Percentiles rank a stretch among this genome's conserved stretches.
phyloP scores from a whole-genome alignment of 2,888 invertebrate species.

The Agriopis leucophaearia region DNA sequence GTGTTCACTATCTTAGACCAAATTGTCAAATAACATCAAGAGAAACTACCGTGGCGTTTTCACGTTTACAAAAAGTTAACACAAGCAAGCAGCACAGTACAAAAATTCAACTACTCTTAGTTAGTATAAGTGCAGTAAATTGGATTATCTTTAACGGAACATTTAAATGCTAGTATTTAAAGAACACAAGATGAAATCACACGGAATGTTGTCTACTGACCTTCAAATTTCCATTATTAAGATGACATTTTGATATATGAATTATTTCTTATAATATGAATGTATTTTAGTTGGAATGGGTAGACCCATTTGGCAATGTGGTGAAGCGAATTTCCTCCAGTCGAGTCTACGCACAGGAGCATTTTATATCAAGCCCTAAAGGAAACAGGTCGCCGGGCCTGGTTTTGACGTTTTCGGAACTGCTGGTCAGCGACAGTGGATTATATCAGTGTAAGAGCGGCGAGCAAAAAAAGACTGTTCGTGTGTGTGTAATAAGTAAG shows the following conservation, averaged over 20 bases:
- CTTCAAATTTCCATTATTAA: neutral
- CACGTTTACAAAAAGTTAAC: no score
- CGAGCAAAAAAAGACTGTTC: slow-evolving; percentile 50
- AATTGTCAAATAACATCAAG: no score
- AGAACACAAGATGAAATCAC: no score
- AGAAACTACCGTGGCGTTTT: no score
- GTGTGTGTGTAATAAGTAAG: slow-evolving; percentile 74
- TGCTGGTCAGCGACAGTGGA: slow-evolving; percentile 66
- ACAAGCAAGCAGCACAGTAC: no score
- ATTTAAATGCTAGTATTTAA: no score
- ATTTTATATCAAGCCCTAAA: slow-evolving; percentile 53
- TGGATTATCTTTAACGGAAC: no score
- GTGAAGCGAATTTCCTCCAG: slow-evolving; percentile 57
- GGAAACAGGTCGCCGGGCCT: slow-evolving; percentile 57
- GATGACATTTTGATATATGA: no score
- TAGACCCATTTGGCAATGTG: slow-evolving; percentile 60
- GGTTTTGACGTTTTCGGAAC: slow-evolving; percentile 58
- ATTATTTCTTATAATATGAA: neutral
- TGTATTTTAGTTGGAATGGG: slow-evolving; percentile 69
- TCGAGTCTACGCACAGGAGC: slow-evolving; percentile 67
- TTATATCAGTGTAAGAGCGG: slow-evolving; percentile 69
- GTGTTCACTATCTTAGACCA: no score
- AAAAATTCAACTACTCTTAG: no score
- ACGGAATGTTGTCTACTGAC: no score
- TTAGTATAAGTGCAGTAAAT: no score